Base-by-base conservation (phyloP, 23 tunicate species). In the Ciona savignyi region DNA sequence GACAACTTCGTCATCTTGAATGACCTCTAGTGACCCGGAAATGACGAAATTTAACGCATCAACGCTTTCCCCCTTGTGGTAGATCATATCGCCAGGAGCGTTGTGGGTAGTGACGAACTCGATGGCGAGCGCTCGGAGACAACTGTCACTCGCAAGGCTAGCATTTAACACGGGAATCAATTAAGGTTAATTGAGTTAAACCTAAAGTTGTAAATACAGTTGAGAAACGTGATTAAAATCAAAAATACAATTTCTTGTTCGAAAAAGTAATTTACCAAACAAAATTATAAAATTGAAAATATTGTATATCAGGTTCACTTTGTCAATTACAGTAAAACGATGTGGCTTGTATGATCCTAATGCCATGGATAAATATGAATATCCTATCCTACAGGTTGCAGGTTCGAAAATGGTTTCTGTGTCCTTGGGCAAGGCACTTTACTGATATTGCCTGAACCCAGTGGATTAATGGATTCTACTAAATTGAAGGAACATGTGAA, bases 1-100 rank as follows among this genome's bases (percentile, higher is more conserved):
- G 19, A 95, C 93, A 1, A 95, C 99, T 80, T 95, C 93, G 67
- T 89, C 99, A 62, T 95, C 99, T 80, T 95, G 99, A 25, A 95
- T 84, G 30, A 95, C 92, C 66, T 95, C 99, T n/a, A 95, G 77
- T 21, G 93, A 85, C 24, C 99, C 99, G 19, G 99, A 84, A 3
- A 95, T 72, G 51, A 95, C 90, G 66, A 95, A 95, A 31, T 77
- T 82, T 2, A 95, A 35, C 0, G 86, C 70, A 33, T 95, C 96
- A 25, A 95, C 83, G 72, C 81, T 83, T 71, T 95, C 99, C n/a
- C 99, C 99, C 74, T 84, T 88, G 77, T 95, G 99, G 56, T 73
- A 85, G 35, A 95, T 90, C 77, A 89, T 88, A 67, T 95, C 99
- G 0, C 99, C 99, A 6, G 99, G 96, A 64, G 99, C 95, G 35